These are phyloP conservation scores for Cataglyphis albicans DNA, from an alignment of 2,888 invertebrate genomes.

Conservation along the genomic window DNA sequence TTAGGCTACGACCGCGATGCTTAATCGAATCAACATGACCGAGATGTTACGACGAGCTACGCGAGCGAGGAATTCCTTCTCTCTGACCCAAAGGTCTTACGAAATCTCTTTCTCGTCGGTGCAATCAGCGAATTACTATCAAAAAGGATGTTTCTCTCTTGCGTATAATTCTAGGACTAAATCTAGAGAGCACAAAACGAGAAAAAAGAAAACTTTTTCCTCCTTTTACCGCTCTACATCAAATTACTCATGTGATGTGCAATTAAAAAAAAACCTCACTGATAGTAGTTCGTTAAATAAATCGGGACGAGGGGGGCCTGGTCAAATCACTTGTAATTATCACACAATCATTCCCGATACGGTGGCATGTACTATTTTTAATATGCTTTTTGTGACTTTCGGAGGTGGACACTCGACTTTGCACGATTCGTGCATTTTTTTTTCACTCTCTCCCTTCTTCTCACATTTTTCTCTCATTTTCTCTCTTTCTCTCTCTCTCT, in stretches of 20 bases:
- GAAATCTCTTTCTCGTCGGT: constrained; percentile 21
- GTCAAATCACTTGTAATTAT: constrained; percentile 85
- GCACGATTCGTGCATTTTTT: constrained; percentile 16
- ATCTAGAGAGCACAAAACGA: constrained; percentile 1
- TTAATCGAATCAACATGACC: constrained; percentile 81
- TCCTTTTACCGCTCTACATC: neutral
- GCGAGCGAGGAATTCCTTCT: constrained; percentile 25
- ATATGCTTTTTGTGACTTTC: constrained; percentile 76
- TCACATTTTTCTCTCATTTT: neutral
- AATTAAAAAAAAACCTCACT: constrained; percentile 33
- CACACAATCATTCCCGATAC: constrained; percentile 83
- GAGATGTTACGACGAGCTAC: constrained; percentile 62
- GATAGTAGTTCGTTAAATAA: constrained; percentile 67
- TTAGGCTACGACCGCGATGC: constrained; percentile 83
- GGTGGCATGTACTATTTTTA: constrained; percentile 81
- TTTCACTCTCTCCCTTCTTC: neutral
- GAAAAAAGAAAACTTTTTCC: neutral
- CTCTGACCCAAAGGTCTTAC: neutral
- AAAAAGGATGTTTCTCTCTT: neutral
- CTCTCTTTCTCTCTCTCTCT: neutral
- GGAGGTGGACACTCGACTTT: constrained; percentile 66
- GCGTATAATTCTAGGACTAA: constrained; percentile 53
- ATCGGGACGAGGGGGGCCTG: constrained; percentile 79
- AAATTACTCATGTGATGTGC: neutral
- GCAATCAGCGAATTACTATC: constrained; percentile 1